Evolutionary conservation across 2,113 vertebrate species (phyloP), one percentile per base, ranked within the genome.

Genomic region (Oryzias woworae): DNA sequence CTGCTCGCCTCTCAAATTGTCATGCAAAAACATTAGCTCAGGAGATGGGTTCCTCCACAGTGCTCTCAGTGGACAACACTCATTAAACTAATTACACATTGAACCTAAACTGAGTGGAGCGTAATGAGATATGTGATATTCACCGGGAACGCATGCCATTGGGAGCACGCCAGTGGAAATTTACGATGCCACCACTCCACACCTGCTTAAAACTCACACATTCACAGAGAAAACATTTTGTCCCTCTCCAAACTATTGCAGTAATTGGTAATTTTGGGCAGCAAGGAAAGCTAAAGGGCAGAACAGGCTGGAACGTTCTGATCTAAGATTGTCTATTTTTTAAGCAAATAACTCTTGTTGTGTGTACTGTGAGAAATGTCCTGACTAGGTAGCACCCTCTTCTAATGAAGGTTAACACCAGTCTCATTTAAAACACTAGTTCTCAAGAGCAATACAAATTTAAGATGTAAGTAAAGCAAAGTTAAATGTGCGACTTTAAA

Each of bases 21-120:
- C 86, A 84, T 84, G 82, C 83, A 83, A 88, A 87, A 82, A 73
- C 85, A 76, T 76, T 75, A 80, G 76, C 75, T 85, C 52, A 58
- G 67, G 81, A 85, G 83, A 81, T 51, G 63, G 65, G 80, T 80
- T 82, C 71, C 86, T 69, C 75, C 62, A n/a, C 84, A 75, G 68
- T 67, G 54, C 80, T 85, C 89, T 89, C 89, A 44, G 82, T 80
- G 86, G 85, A 89, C 82, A 61, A 72, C 74, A 75, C 80, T 87
- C 88, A 90, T 90, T 85, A 87, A 83, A 85, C 86, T 88, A 90
- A 89, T 89, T 88, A 88, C 87, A 86, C 87, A 68, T 57, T 72
- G 75, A 82, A 85, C 82, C 84, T 83, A 81, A 84, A 80, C 71
- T 74, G 77, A 85, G 74, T 70, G 71, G 73, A 85, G 80, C 72